phyloP scores from a whole-genome alignment of 2,113 vertebrate genomes.

The Myrmophylax atrothorax region DNA sequence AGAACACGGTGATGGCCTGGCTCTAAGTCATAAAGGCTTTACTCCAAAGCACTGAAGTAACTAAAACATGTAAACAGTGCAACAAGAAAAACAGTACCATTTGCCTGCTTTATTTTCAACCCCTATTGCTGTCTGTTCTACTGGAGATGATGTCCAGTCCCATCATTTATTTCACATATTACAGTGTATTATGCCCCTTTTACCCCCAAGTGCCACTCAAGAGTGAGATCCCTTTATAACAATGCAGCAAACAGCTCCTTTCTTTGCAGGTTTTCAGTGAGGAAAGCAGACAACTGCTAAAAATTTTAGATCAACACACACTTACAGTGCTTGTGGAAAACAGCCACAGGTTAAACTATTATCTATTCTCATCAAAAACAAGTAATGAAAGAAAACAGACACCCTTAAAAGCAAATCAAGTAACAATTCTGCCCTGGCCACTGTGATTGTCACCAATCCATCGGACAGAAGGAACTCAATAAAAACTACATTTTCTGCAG shows the following conservation, averaged over 20 bases:
- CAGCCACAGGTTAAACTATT: constrained; percentile 22
- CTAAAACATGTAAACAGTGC: background rate
- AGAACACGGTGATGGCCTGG: background rate
- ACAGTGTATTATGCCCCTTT: background rate
- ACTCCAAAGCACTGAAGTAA: background rate
- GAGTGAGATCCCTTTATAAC: background rate
- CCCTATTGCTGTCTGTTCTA: background rate
- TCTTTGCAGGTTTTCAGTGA: background rate
- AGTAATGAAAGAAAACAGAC: constrained; percentile 25
- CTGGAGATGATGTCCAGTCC: background rate
- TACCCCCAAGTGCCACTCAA: background rate
- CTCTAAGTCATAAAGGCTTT: background rate
- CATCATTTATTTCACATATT: background rate
- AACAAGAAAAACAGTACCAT: background rate
- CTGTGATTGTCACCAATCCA: constrained; percentile 36
- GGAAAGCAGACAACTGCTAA: background rate
- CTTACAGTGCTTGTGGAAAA: background rate
- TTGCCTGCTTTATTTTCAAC: background rate
- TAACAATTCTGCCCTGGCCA: background rate
- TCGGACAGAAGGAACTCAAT: background rate
- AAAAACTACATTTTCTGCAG: constrained; percentile 42
- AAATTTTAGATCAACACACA: background rate
- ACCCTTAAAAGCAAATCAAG: constrained; percentile 38
- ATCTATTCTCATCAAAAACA: constrained; percentile 19
- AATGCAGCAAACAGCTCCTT: background rate